Evolutionary conservation across 2,113 vertebrate species (phyloP).

Genomic region (Cyphomyrus plagiostoma): DNA sequence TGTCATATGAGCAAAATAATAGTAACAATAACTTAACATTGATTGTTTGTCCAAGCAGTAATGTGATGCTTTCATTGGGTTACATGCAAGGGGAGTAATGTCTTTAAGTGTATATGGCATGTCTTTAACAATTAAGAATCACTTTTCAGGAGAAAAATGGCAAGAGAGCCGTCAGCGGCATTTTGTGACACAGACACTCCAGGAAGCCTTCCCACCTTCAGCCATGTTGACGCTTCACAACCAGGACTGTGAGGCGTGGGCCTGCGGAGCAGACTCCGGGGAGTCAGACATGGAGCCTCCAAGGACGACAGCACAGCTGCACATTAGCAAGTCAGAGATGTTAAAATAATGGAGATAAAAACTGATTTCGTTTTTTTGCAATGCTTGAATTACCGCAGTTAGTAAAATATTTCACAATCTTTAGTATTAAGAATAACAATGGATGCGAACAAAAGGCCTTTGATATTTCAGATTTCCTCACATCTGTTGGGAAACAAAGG

Average conservation of each 20-base stretch:
- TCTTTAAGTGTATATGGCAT: neutral
- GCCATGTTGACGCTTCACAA: slow-evolving; percentile 44
- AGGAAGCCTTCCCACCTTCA: slow-evolving; percentile 39
- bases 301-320: neutral
- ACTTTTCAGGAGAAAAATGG: neutral
- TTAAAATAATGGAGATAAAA: neutral
- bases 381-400: neutral
- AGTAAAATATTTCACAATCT: neutral
- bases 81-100: neutral
- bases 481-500: neutral
- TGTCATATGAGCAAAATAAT: neutral
- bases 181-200: no score
- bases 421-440: neutral
- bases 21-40: neutral
- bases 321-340: neutral
- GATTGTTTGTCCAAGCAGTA: neutral
- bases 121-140: neutral
- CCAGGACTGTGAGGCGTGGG: slow-evolving; percentile 23
- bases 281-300: neutral
- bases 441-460: neutral
- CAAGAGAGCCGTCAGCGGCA: no score
- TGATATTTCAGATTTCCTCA: neutral
- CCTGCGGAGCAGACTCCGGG: slow-evolving; percentile 18
- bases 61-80: neutral
- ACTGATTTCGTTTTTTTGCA: neutral